A percentile compares a stretch with the other conserved stretches of the same genome.
phyloP scores from a whole-genome alignment of 1,140 invertebrate species.

The Ceratina japonica region DNA sequence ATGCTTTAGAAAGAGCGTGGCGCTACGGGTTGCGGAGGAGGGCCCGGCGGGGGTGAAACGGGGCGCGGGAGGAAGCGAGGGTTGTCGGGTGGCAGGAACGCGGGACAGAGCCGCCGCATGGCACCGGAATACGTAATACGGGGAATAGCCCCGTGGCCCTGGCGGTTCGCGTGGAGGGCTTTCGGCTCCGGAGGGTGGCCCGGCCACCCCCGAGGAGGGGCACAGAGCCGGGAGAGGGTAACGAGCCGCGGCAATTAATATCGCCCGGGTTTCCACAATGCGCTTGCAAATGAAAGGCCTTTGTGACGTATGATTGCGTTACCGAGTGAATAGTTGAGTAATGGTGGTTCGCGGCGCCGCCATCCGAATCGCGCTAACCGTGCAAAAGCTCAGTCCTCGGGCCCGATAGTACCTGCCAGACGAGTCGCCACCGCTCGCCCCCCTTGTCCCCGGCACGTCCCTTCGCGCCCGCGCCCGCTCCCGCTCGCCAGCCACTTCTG shows the following conservation, averaged over 20 bases:
- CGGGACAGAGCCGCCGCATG: constrained; percentile 71
- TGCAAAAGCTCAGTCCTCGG: constrained; percentile 68
- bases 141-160: constrained; percentile 57
- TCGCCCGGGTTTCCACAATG: constrained; percentile 79
- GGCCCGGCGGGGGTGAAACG: not conserved
- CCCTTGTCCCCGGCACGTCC: constrained; percentile 3
- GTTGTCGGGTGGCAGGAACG: constrained; percentile 63
- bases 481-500: constrained; percentile 17
- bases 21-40: constrained; percentile 26
- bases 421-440: constrained; percentile 28
- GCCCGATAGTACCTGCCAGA: constrained; percentile 59
- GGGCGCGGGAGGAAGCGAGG: constrained; percentile 54
- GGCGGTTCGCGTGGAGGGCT: constrained; percentile 46
- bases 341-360: constrained; percentile 75
- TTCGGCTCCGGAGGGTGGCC: constrained; percentile 41
- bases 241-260: constrained; percentile 80
- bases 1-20: constrained; percentile 59
- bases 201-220: constrained; percentile 38
- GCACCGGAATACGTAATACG: constrained; percentile 75
- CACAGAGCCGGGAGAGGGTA: constrained; percentile 68
- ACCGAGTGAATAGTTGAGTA: constrained; percentile 80
- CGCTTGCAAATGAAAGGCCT: constrained; percentile 80
- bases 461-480: not conserved
- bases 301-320: constrained; percentile 81
- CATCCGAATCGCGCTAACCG: constrained; percentile 71